phyloP scores from a whole-genome alignment of 2,888 invertebrate genomes.

The Lydus trimaculatus region DNA sequence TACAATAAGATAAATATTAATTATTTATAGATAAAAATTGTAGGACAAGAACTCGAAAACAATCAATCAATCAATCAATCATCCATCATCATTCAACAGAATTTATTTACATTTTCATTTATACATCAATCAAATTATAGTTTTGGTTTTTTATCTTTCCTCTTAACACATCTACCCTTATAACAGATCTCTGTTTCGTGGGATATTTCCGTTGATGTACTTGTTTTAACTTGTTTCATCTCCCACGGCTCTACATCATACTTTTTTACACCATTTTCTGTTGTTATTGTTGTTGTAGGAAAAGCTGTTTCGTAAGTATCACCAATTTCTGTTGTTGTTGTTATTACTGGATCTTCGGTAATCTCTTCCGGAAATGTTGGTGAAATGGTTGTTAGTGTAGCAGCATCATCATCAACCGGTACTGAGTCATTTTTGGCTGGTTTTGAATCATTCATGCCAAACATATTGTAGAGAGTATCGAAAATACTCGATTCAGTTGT shows the following conservation, averaged over 20 bases:
- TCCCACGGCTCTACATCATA: conserved; percentile 60
- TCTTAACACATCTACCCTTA: conserved; percentile 83
- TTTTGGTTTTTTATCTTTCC: conserved; percentile 46
- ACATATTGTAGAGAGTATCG: conserved; percentile 55
- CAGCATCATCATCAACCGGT: conserved; percentile 9
- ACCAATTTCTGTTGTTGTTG: conserved; percentile 37
- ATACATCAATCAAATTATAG: conserved; percentile 20
- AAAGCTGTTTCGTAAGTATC: conserved; percentile 32
- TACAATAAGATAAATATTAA: neutral
- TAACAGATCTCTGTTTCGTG: conserved; percentile 91
- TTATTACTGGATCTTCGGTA: conserved; percentile 39
- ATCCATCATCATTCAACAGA: conserved; percentile 17
- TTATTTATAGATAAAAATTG: neutral
- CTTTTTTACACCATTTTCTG: conserved; percentile 43
- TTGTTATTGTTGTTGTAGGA: conserved; percentile 49
- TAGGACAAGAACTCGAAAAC: neutral
- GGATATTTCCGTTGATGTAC: conserved; percentile 81
- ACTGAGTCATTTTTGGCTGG: neutral
- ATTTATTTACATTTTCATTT: neutral
- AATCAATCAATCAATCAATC: neutral
- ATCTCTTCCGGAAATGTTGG: conserved; percentile 50
- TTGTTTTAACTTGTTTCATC: conserved; percentile 72
- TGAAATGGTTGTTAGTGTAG: conserved; percentile 35
- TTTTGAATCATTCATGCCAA: conserved; percentile 46
- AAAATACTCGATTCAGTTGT: conserved; percentile 48